phyloP scores from a whole-genome alignment of 2,797 vertebrate genomes.

The Enteromius unitaeniatus region DNA sequence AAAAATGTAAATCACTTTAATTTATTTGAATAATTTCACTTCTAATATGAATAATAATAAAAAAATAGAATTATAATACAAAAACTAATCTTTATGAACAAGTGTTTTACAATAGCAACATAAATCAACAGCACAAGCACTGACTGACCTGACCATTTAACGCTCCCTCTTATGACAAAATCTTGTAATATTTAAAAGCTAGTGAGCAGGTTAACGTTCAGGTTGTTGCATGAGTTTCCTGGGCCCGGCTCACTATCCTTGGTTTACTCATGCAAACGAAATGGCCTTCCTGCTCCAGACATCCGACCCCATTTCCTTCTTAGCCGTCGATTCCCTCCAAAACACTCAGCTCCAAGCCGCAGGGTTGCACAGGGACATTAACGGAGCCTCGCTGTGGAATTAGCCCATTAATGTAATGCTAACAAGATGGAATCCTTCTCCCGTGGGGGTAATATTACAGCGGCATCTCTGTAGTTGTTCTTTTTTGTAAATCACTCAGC shows the following conservation, averaged over 20 bases:
- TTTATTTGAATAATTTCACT: too few relatives aligned
- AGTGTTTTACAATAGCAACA: neutral
- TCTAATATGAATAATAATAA: too few relatives aligned
- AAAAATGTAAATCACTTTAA: too few relatives aligned
- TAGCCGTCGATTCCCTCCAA: constrained; percentile 57
- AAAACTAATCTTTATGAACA: too few relatives aligned
- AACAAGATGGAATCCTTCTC: constrained; percentile 81
- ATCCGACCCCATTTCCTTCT: constrained; percentile 68
- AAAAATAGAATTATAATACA: too few relatives aligned
- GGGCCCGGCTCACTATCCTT: constrained; percentile 43
- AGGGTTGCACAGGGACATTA: constrained; percentile 79
- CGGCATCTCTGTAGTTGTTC: constrained; percentile 75
- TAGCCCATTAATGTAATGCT: constrained; percentile 85
- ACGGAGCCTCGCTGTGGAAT: constrained; percentile 77
- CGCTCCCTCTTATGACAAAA: constrained; percentile 19
- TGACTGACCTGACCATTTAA: constrained; percentile 34
- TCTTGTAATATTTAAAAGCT: constrained; percentile 33
- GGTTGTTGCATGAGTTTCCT: constrained; percentile 47
- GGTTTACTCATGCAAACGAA: constrained; percentile 62
- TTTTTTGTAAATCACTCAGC: constrained; percentile 82
- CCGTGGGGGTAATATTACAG: constrained; percentile 76
- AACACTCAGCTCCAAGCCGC: constrained; percentile 56
- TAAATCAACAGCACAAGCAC: constrained; percentile 8
- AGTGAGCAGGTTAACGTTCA: constrained; percentile 43
- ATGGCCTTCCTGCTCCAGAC: constrained; percentile 67